Conservation (phyloP, 2,888 invertebrate genomes). For the Julus scandinavius region DNA sequence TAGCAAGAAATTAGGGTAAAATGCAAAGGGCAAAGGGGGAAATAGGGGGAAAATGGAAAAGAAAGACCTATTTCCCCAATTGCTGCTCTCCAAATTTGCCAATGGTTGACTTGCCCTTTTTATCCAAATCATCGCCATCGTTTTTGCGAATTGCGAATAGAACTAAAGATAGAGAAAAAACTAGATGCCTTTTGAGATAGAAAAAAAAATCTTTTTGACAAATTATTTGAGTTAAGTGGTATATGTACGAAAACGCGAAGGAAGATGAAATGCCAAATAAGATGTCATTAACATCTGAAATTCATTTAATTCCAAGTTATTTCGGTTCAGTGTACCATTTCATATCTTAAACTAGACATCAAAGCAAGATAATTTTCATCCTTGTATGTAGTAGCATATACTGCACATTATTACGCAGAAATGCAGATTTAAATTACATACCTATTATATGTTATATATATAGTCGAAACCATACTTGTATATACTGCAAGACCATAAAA, state of each 20-base stretch:
- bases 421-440: too few species aligned
- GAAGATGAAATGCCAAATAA: slow-evolving; percentile 5
- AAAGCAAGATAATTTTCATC: too few species aligned
- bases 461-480: too few species aligned
- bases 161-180: background rate
- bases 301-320: background rate
- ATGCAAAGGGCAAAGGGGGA: background rate
- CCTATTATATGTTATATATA: too few species aligned
- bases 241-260: background rate
- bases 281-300: slow-evolving; percentile 9
- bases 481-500: too few species aligned
- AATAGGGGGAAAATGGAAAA: background rate
- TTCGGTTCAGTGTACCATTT: too few species aligned
- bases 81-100: background rate
- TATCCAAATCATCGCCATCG: slow-evolving; percentile 2
- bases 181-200: background rate
- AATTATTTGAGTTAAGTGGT: background rate
- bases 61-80: slow-evolving; percentile 8
- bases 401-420: too few species aligned
- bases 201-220: slow-evolving; percentile 11
- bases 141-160: background rate
- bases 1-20: background rate
- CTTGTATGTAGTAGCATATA: too few species aligned
- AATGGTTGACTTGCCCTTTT: slow-evolving; percentile 17
- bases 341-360: too few species aligned